Conservation (phyloP, 2,888 invertebrate genomes). For the Aspidiotus rigidus region DNA sequence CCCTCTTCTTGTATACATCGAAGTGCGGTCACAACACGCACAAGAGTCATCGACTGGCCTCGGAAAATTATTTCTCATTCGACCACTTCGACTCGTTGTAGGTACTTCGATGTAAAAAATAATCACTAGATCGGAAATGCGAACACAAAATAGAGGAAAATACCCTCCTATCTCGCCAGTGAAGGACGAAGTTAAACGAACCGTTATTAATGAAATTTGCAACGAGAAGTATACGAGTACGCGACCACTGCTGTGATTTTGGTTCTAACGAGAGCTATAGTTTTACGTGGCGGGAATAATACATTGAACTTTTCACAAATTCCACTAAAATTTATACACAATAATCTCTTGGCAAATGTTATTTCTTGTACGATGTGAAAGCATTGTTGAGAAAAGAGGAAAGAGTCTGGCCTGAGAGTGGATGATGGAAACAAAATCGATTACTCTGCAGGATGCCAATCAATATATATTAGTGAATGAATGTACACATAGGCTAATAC, state of each 20-base stretch:
- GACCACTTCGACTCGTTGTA: background rate
- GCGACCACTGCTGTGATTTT: slow-evolving; percentile 15
- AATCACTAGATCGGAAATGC: slow-evolving; percentile 1
- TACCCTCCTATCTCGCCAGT: slow-evolving; percentile 8
- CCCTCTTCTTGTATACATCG: too few species aligned
- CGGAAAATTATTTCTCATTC: slow-evolving; percentile 6
- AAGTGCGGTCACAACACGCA: background rate
- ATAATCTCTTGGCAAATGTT: background rate
- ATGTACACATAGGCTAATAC: too few species aligned
- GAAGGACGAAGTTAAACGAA: slow-evolving; percentile 29
- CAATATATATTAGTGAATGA: too few species aligned
- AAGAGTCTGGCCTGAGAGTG: background rate
- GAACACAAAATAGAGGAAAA: background rate
- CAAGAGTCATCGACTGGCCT: background rate
- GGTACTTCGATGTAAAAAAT: background rate
- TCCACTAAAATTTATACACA: background rate
- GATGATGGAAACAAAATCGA: background rate
- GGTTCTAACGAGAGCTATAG: background rate
- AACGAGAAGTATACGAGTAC: background rate
- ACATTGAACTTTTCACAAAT: background rate
- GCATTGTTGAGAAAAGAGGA: background rate
- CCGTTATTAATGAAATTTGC: slow-evolving; percentile 24
- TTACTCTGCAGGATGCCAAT: too few species aligned
- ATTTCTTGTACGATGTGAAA: too few species aligned
- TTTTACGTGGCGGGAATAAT: background rate